A percentile compares a stretch with the other conserved stretches of the same genome.
phyloP scores from a whole-genome alignment of 2,113 vertebrate species.

The Phasianus colchicus region DNA sequence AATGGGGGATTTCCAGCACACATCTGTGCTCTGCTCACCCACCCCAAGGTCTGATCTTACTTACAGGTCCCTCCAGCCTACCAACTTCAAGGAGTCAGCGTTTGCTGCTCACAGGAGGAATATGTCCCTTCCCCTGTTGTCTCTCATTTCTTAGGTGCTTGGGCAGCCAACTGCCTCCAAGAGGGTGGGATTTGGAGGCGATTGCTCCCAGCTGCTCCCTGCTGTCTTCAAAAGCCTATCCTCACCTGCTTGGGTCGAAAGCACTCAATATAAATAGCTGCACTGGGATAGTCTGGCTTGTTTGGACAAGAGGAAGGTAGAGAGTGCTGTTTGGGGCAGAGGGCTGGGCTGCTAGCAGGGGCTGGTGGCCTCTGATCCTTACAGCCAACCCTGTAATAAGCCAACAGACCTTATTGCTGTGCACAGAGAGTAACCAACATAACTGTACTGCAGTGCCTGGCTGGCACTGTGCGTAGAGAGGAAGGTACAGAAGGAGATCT shows the following conservation, averaged over 20 bases:
- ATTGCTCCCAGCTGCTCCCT: background rate
- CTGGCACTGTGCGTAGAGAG: no score
- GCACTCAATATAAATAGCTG: background rate
- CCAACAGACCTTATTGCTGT: background rate
- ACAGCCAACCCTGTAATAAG: background rate
- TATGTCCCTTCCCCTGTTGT: background rate
- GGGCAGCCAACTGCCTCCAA: background rate
- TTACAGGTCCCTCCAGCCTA: rapidly evolving
- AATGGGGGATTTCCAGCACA: background rate
- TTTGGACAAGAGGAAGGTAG: background rate
- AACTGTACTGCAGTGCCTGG: background rate
- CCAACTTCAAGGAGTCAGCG: background rate
- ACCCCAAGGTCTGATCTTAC: background rate
- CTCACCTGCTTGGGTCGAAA: background rate
- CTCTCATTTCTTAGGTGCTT: background rate
- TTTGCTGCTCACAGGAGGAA: background rate
- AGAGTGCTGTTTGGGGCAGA: background rate
- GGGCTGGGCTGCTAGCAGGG: background rate
- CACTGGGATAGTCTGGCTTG: rapidly evolving
- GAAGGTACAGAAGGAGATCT: background rate
- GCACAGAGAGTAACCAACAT: no score
- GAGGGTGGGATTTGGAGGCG: background rate
- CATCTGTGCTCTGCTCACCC: rapidly evolving
- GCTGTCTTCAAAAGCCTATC: background rate
- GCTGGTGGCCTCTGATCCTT: background rate